Evolutionary conservation across 2,888 invertebrate species (phyloP), one percentile per base, ranked within the genome.

Genomic region (Lithosia quadra): DNA sequence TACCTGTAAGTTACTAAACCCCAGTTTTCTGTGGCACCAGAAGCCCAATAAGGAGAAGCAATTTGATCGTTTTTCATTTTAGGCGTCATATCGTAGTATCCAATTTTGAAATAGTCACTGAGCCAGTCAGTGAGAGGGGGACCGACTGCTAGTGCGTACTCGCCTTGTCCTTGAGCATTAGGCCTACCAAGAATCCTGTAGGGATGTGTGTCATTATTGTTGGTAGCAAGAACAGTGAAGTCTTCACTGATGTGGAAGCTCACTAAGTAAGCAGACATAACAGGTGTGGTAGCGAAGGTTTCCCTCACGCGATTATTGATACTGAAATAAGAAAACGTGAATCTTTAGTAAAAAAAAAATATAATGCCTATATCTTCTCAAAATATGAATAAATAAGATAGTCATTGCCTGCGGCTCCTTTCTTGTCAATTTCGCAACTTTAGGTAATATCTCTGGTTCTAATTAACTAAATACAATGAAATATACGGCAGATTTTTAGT

Each of bases 251-350:
- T 91, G 65, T 95, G 95, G 84, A 98, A 96, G 0, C 98, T 98
- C 0, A 98, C 96, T 56, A 98, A 91, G 84, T 99, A 99, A 0
- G 98, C 97, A 4, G 98, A 97, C 97, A 98, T 98, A 72, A 92
- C 90, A 0, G 96, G 96, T 0, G 97, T 96, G n/a, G 92, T 90
- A 56, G 92, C 75, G 83, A 96, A 97, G 1, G 88, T 84, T 78
- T 95, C 95, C 68, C 81, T 88, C 0, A 88, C 80, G 1, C 91
- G 91, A 63, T 90, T 85, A 2, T 87, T 90, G 7, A 74, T 71
- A 1, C 94, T 94, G 80, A 59, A 87, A 87, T 49, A 65, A 0
- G 33, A n/a, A 53, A n/a, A 33, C 13, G 28, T 21, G n/a, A 18
- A 53, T 53, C 10, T 43, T 18, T 5, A 18, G 7, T 43, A 43